Conservation (phyloP, 2,113 vertebrate genomes). For the Tragelaphus imberbis region DNA sequence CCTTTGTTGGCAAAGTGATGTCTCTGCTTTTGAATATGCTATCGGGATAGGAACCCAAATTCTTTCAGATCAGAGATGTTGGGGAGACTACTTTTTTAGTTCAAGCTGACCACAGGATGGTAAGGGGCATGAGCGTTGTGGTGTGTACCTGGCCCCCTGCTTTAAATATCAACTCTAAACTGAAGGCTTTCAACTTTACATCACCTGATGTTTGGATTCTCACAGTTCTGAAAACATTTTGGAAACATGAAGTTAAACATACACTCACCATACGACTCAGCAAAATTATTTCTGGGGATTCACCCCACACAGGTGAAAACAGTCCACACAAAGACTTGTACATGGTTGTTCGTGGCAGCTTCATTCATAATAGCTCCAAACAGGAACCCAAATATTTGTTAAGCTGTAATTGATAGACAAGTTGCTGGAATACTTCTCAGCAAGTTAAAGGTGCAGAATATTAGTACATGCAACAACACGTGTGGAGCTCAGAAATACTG, state of each 20-base stretch:
- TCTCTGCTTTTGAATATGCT: no score
- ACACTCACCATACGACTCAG: no score
- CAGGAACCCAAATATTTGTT: neutral
- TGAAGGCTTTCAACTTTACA: no score
- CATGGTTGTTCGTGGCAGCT: neutral
- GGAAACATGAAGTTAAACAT: no score
- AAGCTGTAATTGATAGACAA: neutral
- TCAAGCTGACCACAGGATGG: neutral
- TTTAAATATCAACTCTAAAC: neutral
- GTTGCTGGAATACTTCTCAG: neutral
- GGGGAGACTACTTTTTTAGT: neutral
- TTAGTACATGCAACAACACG: neutral
- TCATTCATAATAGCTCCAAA: neutral
- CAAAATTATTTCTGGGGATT: neutral
- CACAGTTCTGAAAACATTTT: no score
- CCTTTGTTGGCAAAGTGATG: no score
- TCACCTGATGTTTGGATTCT: no score
- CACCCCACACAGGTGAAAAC: neutral
- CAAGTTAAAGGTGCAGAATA: neutral
- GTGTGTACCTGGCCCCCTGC: neutral
- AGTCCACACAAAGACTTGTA: neutral
- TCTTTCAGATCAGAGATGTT: neutral
- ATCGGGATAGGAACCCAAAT: neutral
- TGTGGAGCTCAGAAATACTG: neutral
- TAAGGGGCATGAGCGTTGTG: neutral